phyloP scores from a whole-genome alignment of 2,113 vertebrate species.

The Perccottus glenii region DNA sequence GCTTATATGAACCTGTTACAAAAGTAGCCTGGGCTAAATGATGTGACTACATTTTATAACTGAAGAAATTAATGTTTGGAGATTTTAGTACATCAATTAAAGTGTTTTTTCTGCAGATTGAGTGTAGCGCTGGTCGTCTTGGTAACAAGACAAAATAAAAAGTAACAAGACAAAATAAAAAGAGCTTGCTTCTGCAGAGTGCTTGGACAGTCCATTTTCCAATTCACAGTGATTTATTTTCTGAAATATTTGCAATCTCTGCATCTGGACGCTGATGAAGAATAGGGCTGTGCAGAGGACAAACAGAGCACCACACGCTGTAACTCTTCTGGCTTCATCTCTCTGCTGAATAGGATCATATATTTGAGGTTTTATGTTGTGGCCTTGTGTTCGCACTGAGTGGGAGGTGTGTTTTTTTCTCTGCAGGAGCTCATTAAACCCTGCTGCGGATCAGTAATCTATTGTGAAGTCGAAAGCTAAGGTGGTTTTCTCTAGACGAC shows the following conservation, averaged over 20 bases:
- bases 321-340: slow-evolving; percentile 35
- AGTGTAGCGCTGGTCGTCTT: slow-evolving; percentile 6
- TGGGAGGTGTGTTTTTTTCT: slow-evolving; percentile 17
- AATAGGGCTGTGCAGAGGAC: slow-evolving; percentile 50
- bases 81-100: background rate
- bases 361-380: slow-evolving; percentile 44
- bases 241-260: slow-evolving; percentile 17
- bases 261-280: slow-evolving; percentile 31
- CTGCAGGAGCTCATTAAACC: slow-evolving; percentile 24
- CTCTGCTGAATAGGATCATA: slow-evolving; percentile 30
- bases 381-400: slow-evolving; percentile 32
- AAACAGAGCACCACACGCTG: slow-evolving; percentile 44
- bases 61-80: too few relatives aligned
- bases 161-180: slow-evolving; percentile 13
- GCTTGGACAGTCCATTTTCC: background rate
- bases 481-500: background rate
- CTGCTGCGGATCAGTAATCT: background rate
- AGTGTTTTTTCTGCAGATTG: background rate
- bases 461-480: background rate
- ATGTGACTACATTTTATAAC: too few relatives aligned
- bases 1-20: too few relatives aligned
- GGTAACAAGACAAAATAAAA: slow-evolving; percentile 14
- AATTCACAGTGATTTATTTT: slow-evolving; percentile 23
- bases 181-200: background rate
- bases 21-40: too few relatives aligned